Conservation (phyloP, 1,140 invertebrate genomes). For the Drosophila bocki region DNA sequence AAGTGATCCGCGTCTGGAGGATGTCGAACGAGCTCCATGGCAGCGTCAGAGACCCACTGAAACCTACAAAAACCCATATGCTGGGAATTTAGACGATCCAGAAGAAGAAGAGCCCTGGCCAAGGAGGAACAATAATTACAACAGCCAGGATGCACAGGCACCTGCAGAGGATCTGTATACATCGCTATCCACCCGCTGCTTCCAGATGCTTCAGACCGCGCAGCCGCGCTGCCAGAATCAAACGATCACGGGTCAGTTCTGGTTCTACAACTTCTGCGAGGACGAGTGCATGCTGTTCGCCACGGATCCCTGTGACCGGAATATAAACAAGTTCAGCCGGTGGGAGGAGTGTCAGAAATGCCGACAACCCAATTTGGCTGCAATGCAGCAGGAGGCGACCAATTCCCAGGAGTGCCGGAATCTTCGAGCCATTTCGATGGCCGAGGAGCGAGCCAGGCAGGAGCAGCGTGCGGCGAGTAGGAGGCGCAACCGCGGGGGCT, state of each 20-base stretch:
- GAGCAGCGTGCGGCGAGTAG: slow-evolving; percentile 16
- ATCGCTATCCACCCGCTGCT: slow-evolving; percentile 48
- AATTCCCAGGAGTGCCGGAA: slow-evolving; percentile 42
- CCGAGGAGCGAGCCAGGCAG: slow-evolving; percentile 33
- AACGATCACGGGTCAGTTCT: slow-evolving; percentile 64
- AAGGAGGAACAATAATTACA: slow-evolving; percentile 3
- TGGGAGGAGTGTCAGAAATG: slow-evolving; percentile 63
- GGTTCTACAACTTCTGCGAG: slow-evolving; percentile 77
- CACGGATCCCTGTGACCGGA: slow-evolving; percentile 69
- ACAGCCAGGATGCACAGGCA: neutral
- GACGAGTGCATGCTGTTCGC: slow-evolving; percentile 75
- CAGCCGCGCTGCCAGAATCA: slow-evolving; percentile 48
- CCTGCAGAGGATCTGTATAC: slow-evolving; percentile 12
- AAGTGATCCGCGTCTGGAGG: slow-evolving; percentile 34
- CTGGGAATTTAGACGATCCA: neutral
- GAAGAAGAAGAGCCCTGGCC: slow-evolving; percentile 11
- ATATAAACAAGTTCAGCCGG: slow-evolving; percentile 70
- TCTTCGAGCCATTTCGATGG: slow-evolving; percentile 22
- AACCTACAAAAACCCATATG: slow-evolving; percentile 14
- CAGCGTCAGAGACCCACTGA: slow-evolving; percentile 11
- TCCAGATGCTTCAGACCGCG: slow-evolving; percentile 51
- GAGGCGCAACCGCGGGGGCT: slow-evolving; percentile 20
- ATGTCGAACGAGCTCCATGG: slow-evolving; percentile 40
- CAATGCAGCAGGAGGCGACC: slow-evolving; percentile 22
- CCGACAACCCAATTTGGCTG: slow-evolving; percentile 42